These are phyloP conservation scores for Phoxinus dragarum DNA, from an alignment of 2,797 vertebrate species.

Conservation along the genomic window DNA sequence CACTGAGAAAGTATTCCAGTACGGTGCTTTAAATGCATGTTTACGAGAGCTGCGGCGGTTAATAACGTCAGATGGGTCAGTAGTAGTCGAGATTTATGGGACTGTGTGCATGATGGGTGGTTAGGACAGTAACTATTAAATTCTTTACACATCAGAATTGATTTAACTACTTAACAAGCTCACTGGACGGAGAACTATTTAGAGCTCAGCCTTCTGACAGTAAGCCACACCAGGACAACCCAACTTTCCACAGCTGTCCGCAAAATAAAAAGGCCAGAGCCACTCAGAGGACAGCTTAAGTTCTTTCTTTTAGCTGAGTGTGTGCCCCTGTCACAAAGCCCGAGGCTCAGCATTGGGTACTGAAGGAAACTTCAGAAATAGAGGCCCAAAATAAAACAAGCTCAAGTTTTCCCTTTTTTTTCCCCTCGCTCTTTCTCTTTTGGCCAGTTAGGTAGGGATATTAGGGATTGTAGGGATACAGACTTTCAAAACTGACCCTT, in stretches of 20 bases:
- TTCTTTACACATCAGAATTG: slow-evolving; percentile 55
- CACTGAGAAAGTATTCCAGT: not conserved
- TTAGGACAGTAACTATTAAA: slow-evolving; percentile 44
- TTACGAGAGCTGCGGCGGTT: not conserved
- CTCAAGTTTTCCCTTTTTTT: slow-evolving; percentile 9
- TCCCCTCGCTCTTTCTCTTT: not conserved
- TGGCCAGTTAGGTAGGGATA: not conserved
- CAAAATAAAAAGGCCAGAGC: slow-evolving; percentile 43
- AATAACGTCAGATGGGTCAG: slow-evolving; percentile 47
- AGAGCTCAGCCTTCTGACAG: slow-evolving; percentile 52
- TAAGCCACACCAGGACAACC: slow-evolving; percentile 48
- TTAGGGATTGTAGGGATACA: slow-evolving; percentile 1
- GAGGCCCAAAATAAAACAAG: slow-evolving; percentile 25
- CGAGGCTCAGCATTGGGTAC: slow-evolving; percentile 39
- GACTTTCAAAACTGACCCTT: not conserved
- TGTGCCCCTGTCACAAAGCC: slow-evolving; percentile 50
- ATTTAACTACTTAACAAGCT: slow-evolving; percentile 59
- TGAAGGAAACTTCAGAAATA: slow-evolving; percentile 52
- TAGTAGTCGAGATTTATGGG: not conserved
- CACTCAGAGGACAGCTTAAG: slow-evolving; percentile 48
- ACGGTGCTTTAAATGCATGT: not conserved
- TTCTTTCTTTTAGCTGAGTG: slow-evolving; percentile 55
- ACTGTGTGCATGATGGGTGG: slow-evolving; percentile 14
- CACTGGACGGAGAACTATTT: slow-evolving; percentile 45
- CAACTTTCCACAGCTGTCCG: slow-evolving; percentile 35